Evolutionary conservation across 23 tunicate genomes (phyloP).

Genomic region (Phallusia fumigata): DNA sequence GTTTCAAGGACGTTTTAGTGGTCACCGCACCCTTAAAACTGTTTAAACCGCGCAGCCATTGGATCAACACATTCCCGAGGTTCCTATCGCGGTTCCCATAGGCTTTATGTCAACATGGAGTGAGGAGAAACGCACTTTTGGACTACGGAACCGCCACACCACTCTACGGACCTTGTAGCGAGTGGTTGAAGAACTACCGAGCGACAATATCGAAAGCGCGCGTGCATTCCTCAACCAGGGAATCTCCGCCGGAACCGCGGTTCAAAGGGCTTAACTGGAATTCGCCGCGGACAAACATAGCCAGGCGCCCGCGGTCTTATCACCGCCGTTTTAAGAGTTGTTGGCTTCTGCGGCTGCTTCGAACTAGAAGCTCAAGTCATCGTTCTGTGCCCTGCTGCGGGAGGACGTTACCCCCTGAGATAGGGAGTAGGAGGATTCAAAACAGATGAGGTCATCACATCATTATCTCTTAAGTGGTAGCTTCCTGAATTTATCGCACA

Average conservation of each 20-base stretch:
- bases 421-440: too few relatives aligned
- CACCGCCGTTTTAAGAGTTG: too few relatives aligned
- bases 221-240: background rate
- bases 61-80: background rate
- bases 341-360: too few relatives aligned
- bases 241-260: background rate
- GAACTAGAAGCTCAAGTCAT: too few relatives aligned
- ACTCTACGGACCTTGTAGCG: background rate
- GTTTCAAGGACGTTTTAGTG: too few relatives aligned
- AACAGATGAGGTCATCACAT: too few relatives aligned
- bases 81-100: background rate
- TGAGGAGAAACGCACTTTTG: background rate
- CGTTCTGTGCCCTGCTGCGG: too few relatives aligned
- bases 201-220: background rate
- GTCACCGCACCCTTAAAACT: background rate
- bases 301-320: background rate
- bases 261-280: background rate
- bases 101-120: background rate
- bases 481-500: too few relatives aligned
- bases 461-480: too few relatives aligned
- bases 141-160: background rate
- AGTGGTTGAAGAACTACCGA: background rate
- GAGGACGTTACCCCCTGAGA: too few relatives aligned
- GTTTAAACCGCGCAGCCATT: background rate
- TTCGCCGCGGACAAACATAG: background rate